Base-by-base conservation (phyloP, 2,113 vertebrate species). In the human (Homo sapiens) region DNA sequence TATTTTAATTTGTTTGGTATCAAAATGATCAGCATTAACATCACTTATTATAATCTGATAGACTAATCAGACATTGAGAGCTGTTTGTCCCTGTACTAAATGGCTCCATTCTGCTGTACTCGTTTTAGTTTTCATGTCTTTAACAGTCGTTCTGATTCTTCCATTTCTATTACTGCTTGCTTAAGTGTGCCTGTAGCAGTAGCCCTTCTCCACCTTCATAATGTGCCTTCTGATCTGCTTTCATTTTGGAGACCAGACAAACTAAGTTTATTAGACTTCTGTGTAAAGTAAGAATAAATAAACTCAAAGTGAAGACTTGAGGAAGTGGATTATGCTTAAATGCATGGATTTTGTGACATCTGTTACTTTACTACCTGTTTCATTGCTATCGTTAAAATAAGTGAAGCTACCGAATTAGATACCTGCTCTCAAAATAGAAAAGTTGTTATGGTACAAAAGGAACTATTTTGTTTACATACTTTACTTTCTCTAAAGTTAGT, bases 401-500 rank as follows among this genome's bases (percentile, higher is more conserved):
- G 40, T 94, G 57, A 88, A 72, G 30, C 76, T 70, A 84, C 30
- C 86, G 3, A 3, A 64, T 87, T 84, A 84, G 30, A 52, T 57
- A 59, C n/a, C 64, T 73, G 7, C 30, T 92, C 38, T 88, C 75
- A 66, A 78, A 94, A 82, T n/a, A 96, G 32, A 91, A 93, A 78
- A 95, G 40, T 57, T 80, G 30, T 70, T 80, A 52, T 12, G 76
- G 10, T 80, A 93, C 72, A 90, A 59, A 78, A 89, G 25, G 25
- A 72, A 38, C 27, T 20, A n/a, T 40, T 70, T 80, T 23, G 3
- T 92, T 91, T 81, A 48, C 25, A n/a, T 89, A 91, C 61, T 92
- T 94, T 80, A 85, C 61, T 72, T 84, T 95, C 55, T 94, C 8
- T 93, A 18, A 61, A 82, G 17, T 93, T 94, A 82, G 64, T 88